Evolutionary conservation across 1,140 invertebrate genomes (phyloP).

Genomic region (Cepaea nemoralis): DNA sequence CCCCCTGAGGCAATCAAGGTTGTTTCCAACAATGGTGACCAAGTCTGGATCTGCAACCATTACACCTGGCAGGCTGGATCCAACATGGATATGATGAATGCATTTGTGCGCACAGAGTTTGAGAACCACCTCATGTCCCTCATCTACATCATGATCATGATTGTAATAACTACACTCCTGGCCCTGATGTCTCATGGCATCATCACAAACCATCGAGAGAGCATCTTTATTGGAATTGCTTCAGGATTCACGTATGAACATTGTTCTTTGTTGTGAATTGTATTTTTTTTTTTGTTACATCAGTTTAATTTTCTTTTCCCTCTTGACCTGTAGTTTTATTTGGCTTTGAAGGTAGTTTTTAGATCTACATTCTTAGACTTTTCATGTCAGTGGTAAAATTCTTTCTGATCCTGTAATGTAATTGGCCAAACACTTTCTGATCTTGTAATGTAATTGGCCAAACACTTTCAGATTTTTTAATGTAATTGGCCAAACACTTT

Average conservation of each 20-base stretch:
- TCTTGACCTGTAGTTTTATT: too few species aligned
- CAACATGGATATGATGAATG: slow-evolving; percentile 60
- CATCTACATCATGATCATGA: slow-evolving; percentile 85
- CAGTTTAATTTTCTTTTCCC: too few species aligned
- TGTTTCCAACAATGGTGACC: slow-evolving; percentile 51
- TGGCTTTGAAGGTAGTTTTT: too few species aligned
- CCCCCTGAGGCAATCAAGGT: slow-evolving; percentile 63
- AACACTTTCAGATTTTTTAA: too few species aligned
- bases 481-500: too few species aligned
- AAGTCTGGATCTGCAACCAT: slow-evolving; percentile 64
- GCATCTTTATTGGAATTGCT: slow-evolving; percentile 88
- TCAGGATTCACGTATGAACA: slow-evolving; percentile 75
- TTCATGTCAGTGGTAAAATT: too few species aligned
- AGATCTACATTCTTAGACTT: too few species aligned
- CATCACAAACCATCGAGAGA: slow-evolving; percentile 92
- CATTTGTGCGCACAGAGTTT: slow-evolving; percentile 65
- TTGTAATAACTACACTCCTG: slow-evolving; percentile 85
- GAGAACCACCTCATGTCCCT: slow-evolving; percentile 81
- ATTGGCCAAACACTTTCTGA: too few species aligned
- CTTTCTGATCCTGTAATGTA: too few species aligned
- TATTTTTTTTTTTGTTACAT: neutral
- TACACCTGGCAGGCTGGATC: slow-evolving; percentile 56
- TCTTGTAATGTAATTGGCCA: too few species aligned
- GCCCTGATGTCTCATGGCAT: slow-evolving; percentile 83
- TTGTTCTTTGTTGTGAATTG: slow-evolving; percentile 10